These are phyloP conservation scores for Micrastur ruficollis DNA, from an alignment of 2,797 vertebrate genomes.

Conservation along the genomic window DNA sequence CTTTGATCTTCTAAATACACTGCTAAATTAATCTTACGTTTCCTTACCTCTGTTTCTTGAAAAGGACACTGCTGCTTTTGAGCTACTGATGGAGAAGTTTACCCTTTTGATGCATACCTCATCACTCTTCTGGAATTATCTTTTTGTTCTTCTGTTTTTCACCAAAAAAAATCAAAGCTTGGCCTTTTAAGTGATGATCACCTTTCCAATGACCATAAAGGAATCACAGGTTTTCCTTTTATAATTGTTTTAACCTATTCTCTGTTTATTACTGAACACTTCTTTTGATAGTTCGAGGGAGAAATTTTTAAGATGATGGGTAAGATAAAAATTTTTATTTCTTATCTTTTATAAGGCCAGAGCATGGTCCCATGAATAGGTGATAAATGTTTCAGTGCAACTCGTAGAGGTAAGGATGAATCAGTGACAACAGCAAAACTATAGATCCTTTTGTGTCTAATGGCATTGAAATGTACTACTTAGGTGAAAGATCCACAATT, in stretches of 20 bases:
- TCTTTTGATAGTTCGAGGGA: background rate
- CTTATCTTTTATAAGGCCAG: too few relatives aligned
- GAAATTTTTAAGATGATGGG: background rate
- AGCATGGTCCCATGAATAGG: background rate
- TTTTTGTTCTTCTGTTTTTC: background rate
- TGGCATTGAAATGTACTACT: background rate
- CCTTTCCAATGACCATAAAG: background rate
- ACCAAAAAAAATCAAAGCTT: background rate
- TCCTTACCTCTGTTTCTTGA: background rate
- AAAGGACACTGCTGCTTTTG: background rate
- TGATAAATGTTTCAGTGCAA: background rate
- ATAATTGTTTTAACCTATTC: background rate
- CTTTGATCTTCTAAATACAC: conserved; percentile 15
- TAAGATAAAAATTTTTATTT: too few relatives aligned
- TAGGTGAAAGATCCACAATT: background rate
- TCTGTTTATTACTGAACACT: background rate
- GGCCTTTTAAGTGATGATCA: background rate
- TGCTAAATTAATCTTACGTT: background rate
- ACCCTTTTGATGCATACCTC: background rate
- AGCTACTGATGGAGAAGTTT: background rate
- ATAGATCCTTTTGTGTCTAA: background rate
- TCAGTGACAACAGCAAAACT: background rate
- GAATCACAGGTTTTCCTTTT: background rate
- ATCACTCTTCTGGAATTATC: background rate
- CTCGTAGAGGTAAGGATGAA: background rate